A percentile compares a stretch with the other conserved stretches of the same genome.
phyloP scores from a whole-genome alignment of 1,140 invertebrate genomes.

The Megathymus violae region DNA sequence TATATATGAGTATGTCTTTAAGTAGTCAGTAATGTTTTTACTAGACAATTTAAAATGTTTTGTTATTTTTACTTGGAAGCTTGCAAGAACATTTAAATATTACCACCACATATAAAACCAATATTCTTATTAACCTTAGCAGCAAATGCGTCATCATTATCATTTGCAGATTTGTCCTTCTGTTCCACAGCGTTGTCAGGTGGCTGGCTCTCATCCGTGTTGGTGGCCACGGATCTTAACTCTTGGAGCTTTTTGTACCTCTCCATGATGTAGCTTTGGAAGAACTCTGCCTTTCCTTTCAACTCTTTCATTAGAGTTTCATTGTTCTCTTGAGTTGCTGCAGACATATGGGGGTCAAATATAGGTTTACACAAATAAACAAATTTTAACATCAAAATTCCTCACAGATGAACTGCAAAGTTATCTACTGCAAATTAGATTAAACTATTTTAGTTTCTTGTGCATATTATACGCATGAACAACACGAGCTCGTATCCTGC shows the following conservation, averaged over 20 bases:
- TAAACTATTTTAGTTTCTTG: no score
- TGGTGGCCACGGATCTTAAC: slow-evolving; percentile 57
- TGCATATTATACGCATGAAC: no score
- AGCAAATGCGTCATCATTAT: slow-evolving; percentile 53
- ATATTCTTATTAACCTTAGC: slow-evolving; percentile 69
- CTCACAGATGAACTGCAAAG: no score
- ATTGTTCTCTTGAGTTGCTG: slow-evolving; percentile 77
- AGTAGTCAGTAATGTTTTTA: no score
- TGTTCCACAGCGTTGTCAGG: background rate
- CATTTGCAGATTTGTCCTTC: slow-evolving; percentile 35
- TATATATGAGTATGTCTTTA: no score
- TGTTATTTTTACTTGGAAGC: no score
- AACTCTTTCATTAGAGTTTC: slow-evolving; percentile 81
- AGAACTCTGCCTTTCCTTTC: slow-evolving; percentile 82
- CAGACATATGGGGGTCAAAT: background rate
- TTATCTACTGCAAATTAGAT: no score
- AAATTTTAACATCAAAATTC: no score
- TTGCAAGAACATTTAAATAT: no score
- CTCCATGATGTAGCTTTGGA: slow-evolving; percentile 82
- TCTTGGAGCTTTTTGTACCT: slow-evolving; percentile 63
- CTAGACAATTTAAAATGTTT: no score
- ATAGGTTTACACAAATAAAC: slow-evolving; percentile 7
- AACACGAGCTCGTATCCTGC: no score
- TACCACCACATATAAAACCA: no score
- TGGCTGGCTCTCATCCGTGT: slow-evolving; percentile 47